A percentile compares a stretch with the other conserved stretches of the same genome.
Conservation (phyloP, 2,888 invertebrate species). For the Machimus rusticus region DNA sequence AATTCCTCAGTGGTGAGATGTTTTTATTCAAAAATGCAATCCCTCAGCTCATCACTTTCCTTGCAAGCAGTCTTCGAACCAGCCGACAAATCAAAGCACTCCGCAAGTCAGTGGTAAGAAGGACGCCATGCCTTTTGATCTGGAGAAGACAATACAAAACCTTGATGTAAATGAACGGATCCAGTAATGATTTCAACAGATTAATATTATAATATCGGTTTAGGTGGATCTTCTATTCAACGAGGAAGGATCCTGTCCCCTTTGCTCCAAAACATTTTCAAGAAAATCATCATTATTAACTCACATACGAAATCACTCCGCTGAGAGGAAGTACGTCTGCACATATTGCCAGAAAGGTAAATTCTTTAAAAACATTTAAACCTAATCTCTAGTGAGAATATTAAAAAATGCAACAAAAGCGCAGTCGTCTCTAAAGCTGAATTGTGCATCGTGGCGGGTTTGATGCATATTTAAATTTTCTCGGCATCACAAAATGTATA, state of each 20-base stretch:
- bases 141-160: constrained; percentile 58
- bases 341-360: constrained; percentile 62
- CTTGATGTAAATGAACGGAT: constrained; percentile 55
- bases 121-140: constrained; percentile 55
- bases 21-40: background rate
- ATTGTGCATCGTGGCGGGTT: too few species aligned
- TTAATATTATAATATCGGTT: background rate
- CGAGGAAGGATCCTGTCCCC: constrained; percentile 63
- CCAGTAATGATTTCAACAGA: background rate
- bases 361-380: constrained; percentile 11
- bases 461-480: too few species aligned
- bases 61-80: background rate
- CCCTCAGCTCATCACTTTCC: background rate
- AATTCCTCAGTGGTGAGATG: background rate
- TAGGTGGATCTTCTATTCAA: constrained; percentile 63
- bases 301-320: constrained; percentile 63
- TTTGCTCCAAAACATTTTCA: constrained; percentile 63
- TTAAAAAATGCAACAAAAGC: too few species aligned
- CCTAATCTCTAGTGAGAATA: too few species aligned
- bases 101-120: constrained; percentile 54
- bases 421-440: too few species aligned
- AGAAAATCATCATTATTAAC: constrained; percentile 62
- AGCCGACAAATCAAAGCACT: constrained; percentile 42
- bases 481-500: too few species aligned
- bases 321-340: constrained; percentile 63